Conservation (phyloP, 2,113 vertebrate genomes). For the Aptenodytes patagonicus region DNA sequence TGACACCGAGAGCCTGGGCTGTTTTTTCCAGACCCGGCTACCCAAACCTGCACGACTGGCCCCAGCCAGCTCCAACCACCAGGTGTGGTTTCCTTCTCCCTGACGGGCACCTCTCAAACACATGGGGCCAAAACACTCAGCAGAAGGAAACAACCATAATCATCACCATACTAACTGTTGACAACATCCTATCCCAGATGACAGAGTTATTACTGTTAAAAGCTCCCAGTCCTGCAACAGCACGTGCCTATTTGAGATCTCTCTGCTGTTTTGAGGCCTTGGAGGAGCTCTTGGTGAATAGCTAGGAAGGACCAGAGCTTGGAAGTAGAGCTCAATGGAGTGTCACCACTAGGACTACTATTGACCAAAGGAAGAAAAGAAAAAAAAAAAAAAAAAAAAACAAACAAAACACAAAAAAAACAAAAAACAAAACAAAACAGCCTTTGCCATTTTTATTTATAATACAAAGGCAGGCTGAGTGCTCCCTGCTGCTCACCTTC, state of each 20-base stretch:
- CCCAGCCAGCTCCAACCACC: neutral
- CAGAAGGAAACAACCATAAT: neutral
- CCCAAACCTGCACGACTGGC: neutral
- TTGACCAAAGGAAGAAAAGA: neutral
- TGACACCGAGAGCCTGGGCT: neutral
- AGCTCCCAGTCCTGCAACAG: neutral
- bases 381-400: neutral
- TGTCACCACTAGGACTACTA: rapidly evolving
- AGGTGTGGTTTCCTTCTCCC: neutral
- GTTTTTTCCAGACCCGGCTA: neutral
- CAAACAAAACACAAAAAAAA: too few relatives aligned
- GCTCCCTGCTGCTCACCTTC: neutral
- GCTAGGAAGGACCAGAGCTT: neutral
- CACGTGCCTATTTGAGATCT: neutral
- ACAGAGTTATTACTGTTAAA: neutral
- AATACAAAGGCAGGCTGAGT: neutral
- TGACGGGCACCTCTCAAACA: neutral
- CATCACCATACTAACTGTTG: neutral
- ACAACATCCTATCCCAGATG: neutral
- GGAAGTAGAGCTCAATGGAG: neutral
- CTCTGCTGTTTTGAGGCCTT: neutral
- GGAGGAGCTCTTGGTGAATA: neutral
- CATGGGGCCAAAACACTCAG: rapidly evolving
- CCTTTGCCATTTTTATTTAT: neutral
- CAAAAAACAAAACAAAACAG: neutral